phyloP scores from a whole-genome alignment of 37 sponge, comb jelly and placozoan genomes.

The Chondrilla cf. caribensis region DNA sequence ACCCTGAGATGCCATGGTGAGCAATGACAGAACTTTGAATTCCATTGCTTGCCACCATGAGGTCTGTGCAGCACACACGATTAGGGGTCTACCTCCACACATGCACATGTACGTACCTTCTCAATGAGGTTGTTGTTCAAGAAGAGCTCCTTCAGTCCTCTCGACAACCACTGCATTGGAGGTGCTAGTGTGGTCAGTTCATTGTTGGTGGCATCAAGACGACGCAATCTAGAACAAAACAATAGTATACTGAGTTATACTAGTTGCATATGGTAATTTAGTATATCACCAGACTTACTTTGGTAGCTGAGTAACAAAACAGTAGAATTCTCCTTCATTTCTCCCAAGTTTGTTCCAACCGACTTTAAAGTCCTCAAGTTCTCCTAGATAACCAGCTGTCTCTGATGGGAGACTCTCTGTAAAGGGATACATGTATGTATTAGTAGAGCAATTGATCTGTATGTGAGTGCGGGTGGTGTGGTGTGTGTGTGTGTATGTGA shows the following conservation, averaged over 20 bases:
- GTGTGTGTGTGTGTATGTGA: no score
- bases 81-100: no score
- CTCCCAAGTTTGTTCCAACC: constrained; percentile 39
- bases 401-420: constrained; percentile 18
- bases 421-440: neutral
- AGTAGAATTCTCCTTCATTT: constrained; percentile 39
- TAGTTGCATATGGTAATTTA: neutral
- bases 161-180: constrained; percentile 63
- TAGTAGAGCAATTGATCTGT: neutral
- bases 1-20: no score
- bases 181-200: constrained; percentile 54
- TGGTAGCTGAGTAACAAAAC: constrained; percentile 59
- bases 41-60: no score
- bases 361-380: constrained; percentile 46
- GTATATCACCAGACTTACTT: constrained; percentile 34
- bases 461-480: no score
- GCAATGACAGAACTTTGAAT: no score
- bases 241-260: neutral
- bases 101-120: neutral
- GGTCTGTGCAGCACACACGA: no score
- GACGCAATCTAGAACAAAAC: constrained; percentile 23
- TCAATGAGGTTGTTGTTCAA: constrained; percentile 37
- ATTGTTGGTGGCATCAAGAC: constrained; percentile 63
- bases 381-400: constrained; percentile 47
- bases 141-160: constrained; percentile 40